Evolutionary conservation across 2,113 vertebrate species (phyloP), one percentile per base, ranked within the genome.

Genomic region (Lophura nycthemera): DNA sequence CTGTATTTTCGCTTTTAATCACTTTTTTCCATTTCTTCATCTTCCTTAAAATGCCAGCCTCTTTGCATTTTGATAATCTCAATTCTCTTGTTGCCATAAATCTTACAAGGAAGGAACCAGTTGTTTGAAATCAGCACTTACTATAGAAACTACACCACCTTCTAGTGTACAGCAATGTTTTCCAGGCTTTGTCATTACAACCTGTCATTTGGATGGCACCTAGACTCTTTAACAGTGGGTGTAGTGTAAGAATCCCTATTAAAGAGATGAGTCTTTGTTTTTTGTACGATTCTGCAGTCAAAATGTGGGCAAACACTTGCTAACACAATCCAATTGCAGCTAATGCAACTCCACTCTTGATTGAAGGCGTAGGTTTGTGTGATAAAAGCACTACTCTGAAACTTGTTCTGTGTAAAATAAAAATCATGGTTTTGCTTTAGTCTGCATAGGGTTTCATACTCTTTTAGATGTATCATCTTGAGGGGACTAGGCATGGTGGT

Each of bases 51-150:
- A 24, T 71, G 81, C 84, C n/a, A 47, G 19, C 65, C 6, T 21
- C 59, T 89, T 66, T 59, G 11, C 61, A 91, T 89, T 90, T 79
- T 76, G 38, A 78, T 76, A 61, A 71, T 82, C 90, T 78, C 36
- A 29, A 0, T 71, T 43, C 74, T 86, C 38, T 86, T 66, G 7
- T 45, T 66, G 47, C n/a, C 50, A 32, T 86, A 86, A 88, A 88
- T 81, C 48, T 87, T 63, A 13, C 42, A 57, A 61, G 59, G 21
- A 69, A 34, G 22, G 54, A 70, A 57, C 52, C 8, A 0, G 0
- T 7, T 42, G 60, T 13, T 88, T 47, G 47, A 47, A 61, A 24
- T 3, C 3, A 25, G 34, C 5, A 0, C 50, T 75, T 24, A 24
- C 8, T 69, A 8, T 1, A 5, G 81, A 36, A 86, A 32, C 45